A percentile compares a stretch with the other conserved stretches of the same genome.
These are phyloP conservation scores for Balearica regulorum DNA, from an alignment of 2,797 vertebrate genomes.

Conservation along the genomic window DNA sequence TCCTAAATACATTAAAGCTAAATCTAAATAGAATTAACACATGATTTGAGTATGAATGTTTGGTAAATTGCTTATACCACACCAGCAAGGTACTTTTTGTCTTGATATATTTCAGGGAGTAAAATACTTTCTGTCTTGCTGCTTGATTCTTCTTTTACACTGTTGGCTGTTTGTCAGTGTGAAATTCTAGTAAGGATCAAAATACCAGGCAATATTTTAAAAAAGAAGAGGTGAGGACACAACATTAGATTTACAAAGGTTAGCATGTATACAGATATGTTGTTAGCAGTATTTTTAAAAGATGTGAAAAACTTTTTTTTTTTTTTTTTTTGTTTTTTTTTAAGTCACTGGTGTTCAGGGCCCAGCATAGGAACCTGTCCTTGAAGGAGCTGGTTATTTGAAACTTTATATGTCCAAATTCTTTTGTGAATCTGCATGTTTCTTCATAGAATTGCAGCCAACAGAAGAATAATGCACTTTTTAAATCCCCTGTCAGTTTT, in stretches of 20 bases:
- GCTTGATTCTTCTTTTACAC: not conserved
- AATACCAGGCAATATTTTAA: not conserved
- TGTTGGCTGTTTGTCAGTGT: not conserved
- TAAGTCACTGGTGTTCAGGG: not conserved
- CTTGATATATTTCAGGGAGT: not conserved
- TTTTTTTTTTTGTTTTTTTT: not conserved
- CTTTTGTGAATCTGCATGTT: not conserved
- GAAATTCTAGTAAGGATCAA: not conserved
- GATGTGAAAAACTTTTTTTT: not conserved
- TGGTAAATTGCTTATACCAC: not conserved
- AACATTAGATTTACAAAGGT: not conserved
- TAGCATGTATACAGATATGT: not conserved
- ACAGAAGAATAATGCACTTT: not conserved
- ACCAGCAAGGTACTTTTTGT: not conserved
- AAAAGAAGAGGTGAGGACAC: not conserved
- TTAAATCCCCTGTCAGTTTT: not conserved
- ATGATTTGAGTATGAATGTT: not conserved
- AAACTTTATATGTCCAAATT: not conserved
- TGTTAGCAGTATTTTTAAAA: not conserved
- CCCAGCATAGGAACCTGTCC: not conserved
- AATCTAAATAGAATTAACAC: constrained; percentile 41
- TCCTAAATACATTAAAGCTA: constrained; percentile 51
- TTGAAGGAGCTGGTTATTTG: not conserved
- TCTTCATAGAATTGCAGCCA: not conserved
- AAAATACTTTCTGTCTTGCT: not conserved